These are phyloP conservation scores for Brachyrhaphis roseni DNA, from an alignment of 2,797 vertebrate species.

Conservation along the genomic window DNA sequence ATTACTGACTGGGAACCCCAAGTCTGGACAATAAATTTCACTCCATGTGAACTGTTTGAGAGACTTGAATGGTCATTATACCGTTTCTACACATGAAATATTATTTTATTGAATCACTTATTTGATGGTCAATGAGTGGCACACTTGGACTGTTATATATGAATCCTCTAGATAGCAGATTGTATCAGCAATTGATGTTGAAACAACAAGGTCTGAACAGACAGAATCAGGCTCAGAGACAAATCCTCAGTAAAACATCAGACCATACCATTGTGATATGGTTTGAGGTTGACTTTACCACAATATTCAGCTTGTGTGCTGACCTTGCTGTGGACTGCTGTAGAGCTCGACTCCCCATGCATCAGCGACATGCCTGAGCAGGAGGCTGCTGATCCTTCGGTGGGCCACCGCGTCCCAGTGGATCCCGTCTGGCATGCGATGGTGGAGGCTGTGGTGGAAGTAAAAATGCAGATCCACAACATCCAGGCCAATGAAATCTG, in stretches of 20 bases:
- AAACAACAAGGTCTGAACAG: background rate
- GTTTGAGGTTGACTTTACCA: background rate
- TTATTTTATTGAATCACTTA: no score
- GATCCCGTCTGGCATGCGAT: background rate
- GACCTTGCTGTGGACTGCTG: background rate
- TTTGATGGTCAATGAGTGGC: no score
- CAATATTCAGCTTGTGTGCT: background rate
- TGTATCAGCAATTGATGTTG: background rate
- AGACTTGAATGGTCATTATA: no score
- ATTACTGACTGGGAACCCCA: no score
- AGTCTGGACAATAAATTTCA: no score
- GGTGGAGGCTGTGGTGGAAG: background rate
- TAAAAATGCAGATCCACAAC: background rate
- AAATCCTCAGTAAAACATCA: background rate
- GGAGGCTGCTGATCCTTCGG: background rate
- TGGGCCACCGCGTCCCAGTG: background rate
- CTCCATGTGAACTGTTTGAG: no score
- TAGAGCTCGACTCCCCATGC: background rate
- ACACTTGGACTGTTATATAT: no score
- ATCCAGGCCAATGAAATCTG: background rate
- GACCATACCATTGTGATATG: no score
- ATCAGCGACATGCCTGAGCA: background rate
- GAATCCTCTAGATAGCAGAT: no score
- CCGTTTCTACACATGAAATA: no score
- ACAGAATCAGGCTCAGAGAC: background rate